These are phyloP conservation scores for Cyclura pinguis DNA, from an alignment of 2,797 vertebrate genomes.

Conservation along the genomic window DNA sequence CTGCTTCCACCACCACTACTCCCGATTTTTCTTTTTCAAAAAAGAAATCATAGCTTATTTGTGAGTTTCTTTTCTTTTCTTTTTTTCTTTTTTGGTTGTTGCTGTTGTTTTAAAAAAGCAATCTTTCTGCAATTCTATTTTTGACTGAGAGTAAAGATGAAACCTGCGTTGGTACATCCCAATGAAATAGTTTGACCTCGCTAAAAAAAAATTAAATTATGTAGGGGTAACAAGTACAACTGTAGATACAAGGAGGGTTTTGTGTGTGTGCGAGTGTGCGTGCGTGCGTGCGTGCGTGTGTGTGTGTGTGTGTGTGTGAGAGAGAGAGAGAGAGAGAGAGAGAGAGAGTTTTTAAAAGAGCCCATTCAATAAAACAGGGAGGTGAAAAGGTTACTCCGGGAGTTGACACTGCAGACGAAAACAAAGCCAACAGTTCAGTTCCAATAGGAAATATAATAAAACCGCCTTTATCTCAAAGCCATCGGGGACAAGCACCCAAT, in stretches of 20 bases:
- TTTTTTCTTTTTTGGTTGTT: neutral
- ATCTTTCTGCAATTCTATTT: neutral
- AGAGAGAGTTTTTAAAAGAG: constrained; percentile 13
- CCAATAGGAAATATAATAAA: constrained; percentile 84
- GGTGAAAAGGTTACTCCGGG: constrained; percentile 72
- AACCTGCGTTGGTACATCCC: neutral
- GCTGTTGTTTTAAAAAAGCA: neutral
- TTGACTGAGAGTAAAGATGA: neutral
- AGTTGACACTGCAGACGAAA: constrained; percentile 66
- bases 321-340: neutral
- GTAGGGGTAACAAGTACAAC: constrained; percentile 29
- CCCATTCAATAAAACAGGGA: constrained; percentile 51
- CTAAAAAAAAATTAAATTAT: neutral
- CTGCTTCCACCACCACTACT: neutral
- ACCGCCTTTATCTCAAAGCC: constrained; percentile 82
- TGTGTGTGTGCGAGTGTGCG: constrained; percentile 41
- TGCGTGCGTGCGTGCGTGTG: constrained; percentile 32
- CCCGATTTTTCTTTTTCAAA: constrained; percentile 15
- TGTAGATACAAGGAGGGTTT: constrained; percentile 43
- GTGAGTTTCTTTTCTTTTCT: neutral
- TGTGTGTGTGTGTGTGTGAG: constrained; percentile 18
- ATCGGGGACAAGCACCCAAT: constrained; percentile 88
- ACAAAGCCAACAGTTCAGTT: constrained; percentile 77
- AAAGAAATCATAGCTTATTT: neutral
- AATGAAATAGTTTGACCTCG: constrained; percentile 8